A percentile compares a stretch with the other conserved stretches of the same genome.
Evolutionary conservation across 2,113 vertebrate genomes (phyloP).

Genomic region (Toxotes chatareus): DNA sequence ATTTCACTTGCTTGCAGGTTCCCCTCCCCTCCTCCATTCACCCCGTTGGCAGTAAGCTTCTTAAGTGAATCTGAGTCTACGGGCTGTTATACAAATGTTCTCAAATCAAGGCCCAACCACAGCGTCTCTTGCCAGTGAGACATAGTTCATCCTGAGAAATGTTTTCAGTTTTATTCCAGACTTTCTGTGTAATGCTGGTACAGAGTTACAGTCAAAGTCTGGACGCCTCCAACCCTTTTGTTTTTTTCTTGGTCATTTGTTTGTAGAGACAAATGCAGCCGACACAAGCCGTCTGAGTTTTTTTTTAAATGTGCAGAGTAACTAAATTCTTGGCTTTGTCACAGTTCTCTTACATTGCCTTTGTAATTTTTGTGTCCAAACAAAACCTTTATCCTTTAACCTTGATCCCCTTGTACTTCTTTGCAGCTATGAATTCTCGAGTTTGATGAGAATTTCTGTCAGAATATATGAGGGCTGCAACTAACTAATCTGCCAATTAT

Average conservation of each 20-base stretch:
- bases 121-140: constrained; percentile 35
- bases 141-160: constrained; percentile 40
- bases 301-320: not conserved
- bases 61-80: constrained; percentile 54
- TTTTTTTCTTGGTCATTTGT: too few species aligned
- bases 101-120: constrained; percentile 47
- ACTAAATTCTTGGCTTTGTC: not conserved
- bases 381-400: too few species aligned
- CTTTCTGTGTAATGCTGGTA: not conserved
- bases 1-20: constrained; percentile 46
- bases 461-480: too few species aligned
- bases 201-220: not conserved
- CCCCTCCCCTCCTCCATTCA: constrained; percentile 41
- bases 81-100: constrained; percentile 53
- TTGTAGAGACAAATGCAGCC: not conserved
- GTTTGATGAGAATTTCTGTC: too few species aligned
- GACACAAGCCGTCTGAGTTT: not conserved
- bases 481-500: too few species aligned
- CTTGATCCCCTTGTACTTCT: too few species aligned
- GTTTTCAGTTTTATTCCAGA: constrained; percentile 30
- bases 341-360: not conserved
- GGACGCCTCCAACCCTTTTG: not conserved
- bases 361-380: too few species aligned
- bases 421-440: too few species aligned
- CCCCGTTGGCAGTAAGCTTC: constrained; percentile 59